Conservation (phyloP, 2,797 vertebrate species). For the Platyrinchus mystaceus region DNA sequence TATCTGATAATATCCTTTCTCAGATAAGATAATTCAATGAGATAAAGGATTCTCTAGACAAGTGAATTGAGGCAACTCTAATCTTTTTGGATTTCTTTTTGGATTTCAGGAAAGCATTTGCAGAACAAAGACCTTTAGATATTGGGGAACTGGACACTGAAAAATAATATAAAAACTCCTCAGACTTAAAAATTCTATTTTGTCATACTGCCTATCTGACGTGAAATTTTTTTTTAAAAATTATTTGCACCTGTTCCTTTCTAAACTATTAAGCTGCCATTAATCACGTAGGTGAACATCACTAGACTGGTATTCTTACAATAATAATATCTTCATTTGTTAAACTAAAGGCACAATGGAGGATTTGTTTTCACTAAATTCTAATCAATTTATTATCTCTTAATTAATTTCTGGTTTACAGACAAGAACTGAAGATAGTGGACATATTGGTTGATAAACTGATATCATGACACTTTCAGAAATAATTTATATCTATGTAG, state of each 20-base stretch:
- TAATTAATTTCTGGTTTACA: not conserved
- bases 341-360: not conserved
- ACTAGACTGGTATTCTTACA: not conserved
- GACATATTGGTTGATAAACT: not conserved
- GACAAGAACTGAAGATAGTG: not conserved
- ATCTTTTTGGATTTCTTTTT: not conserved
- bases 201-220: not conserved
- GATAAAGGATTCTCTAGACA: not conserved
- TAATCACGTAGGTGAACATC: not conserved
- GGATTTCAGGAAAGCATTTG: not conserved
- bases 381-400: not conserved
- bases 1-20: not conserved
- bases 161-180: not conserved
- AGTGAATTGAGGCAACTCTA: not conserved
- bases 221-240: not conserved
- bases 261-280: not conserved
- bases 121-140: not conserved
- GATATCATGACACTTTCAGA: not conserved
- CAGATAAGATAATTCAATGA: not conserved
- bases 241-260: not conserved
- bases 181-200: not conserved
- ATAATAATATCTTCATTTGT: not conserved
- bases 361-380: not conserved
- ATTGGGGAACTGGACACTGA: not conserved
- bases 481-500: not conserved